A percentile compares a stretch with the other conserved stretches of the same genome.
Evolutionary conservation across 92 coral and sea anemone genomes (phyloP).

Genomic region (Bergia puertoricense): DNA sequence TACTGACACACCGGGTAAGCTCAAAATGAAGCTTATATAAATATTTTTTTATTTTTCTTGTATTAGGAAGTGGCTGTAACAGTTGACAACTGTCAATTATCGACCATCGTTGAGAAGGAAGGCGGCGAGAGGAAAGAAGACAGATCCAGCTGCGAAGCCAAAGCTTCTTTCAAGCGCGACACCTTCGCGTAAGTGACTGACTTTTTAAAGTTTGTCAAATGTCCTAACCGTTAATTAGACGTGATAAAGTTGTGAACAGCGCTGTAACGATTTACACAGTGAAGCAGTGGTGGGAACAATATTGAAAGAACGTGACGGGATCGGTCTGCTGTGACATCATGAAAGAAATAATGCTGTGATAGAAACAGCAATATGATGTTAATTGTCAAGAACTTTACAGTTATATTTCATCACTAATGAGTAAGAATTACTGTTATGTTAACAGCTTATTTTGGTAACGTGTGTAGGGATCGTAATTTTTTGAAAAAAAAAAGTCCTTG

Average conservation of each 20-base stretch:
- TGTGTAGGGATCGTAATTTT: neutral
- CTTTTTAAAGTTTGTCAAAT: neutral
- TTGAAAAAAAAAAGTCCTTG: too few relatives aligned
- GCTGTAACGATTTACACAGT: too few relatives aligned
- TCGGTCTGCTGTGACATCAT: too few relatives aligned
- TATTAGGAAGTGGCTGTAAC: conserved; percentile 72
- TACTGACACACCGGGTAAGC: neutral
- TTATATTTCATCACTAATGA: neutral
- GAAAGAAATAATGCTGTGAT: too few relatives aligned
- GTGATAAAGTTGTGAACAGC: neutral
- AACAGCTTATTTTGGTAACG: neutral
- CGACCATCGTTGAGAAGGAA: conserved; percentile 52
- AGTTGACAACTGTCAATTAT: conserved; percentile 80
- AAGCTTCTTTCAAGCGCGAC: conserved; percentile 49
- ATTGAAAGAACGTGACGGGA: too few relatives aligned
- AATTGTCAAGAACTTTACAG: neutral
- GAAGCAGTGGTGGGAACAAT: too few relatives aligned
- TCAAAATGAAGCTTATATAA: neutral
- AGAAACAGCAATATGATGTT: neutral
- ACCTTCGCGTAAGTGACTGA: conserved; percentile 60
- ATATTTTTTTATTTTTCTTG: neutral
- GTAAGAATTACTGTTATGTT: too few relatives aligned
- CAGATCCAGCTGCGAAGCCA: conserved; percentile 72
- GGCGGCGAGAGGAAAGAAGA: conserved; percentile 59
- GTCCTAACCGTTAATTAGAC: neutral